Evolutionary conservation across 1,140 invertebrate genomes (phyloP), one percentile per base, ranked within the genome.

Genomic region (Subanguina moxae): DNA sequence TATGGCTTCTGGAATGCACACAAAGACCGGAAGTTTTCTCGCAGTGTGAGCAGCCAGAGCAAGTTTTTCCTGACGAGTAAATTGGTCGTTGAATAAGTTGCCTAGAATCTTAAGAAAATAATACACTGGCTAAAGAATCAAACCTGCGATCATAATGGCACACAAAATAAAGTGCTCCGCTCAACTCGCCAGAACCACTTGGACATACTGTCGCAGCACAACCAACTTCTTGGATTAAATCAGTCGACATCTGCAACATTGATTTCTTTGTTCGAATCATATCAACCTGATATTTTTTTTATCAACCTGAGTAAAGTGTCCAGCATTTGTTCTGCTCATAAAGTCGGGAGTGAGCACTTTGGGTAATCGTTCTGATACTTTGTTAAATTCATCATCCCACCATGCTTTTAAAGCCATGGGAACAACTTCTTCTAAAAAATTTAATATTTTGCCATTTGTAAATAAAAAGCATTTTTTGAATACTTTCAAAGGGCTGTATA

Each of bases 201-300:
- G 48, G 48, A 52, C 48, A 52, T 3, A 52, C 15, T 19, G 48
- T 52, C 48, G 48, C 48, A 52, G 48, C 48, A 52, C 48, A 52
- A 15, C 48, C 48, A 25, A 52, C 48, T 52, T 19, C 17, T 3
- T 19, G n/a, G 48, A 52, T 52, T 25, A 52, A 52, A 15, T 52
- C 48, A 19, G 48, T 52, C 23, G 48, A 52, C 48, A 52, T 52
- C 48, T 52, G 23, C n/a, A 52, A 52, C 3, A 11, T 38, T 38
- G 11, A 38, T 38, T 38, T 38, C n/a, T n/a, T n/a, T n/a, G n/a
- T n/a, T n/a, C 32, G 32, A 38, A 11, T 3, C 32, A 38, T 38
- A 38, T 11, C 32, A 38, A 38, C 32, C 3, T 5, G 11, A 38
- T 5, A 38, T 38, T 3, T 38, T 38, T 38, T 38, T 38, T 11